Base-by-base conservation (phyloP, 1,140 invertebrate species). In the Megathymus violae region DNA sequence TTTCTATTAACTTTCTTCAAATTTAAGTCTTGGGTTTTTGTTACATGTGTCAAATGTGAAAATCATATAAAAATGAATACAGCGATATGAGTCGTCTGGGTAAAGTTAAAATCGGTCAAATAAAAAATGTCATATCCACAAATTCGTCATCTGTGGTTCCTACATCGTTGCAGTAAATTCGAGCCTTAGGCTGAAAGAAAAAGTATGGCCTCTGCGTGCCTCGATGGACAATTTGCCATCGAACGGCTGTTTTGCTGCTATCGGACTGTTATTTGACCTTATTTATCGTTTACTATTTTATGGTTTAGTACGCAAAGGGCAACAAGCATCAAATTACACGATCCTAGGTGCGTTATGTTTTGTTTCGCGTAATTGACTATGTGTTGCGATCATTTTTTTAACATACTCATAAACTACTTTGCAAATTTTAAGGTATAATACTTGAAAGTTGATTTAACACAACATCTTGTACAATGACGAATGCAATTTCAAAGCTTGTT, bases 121-220 rank as follows among this genome's bases (percentile, higher is more conserved):
- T 22, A 22, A 31, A 31, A 60, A 58, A 60, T 44, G 38, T 14
- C 46, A 15, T 44, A 27, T 62, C 61, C 48, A 38, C n/a, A 22
- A 47, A 22, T 38, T 52, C 19, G 3, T 51, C 22, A 48, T 34
- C 1, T 3, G 1, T 22, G 4, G 7, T 48, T 34, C 25, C 19
- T 40, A 46, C 60, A 59, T 62, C 44, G 22, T 19, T 40, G 44
- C 59, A 58, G 38, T 66, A 66, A 66, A 67, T 65, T 62, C 38
- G 46, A 61, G 64, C 67, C 62, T 54, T 7, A 41, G 63, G 67
- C 67, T 52, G 40, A 56, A 67, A 67, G 50, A 71, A 70, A 74
- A 74, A 65, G 54, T 66, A 65, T 52, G 62, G 54, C 52, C 46
- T 46, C 44, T 63, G 56, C 62, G 52, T 64, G 63, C 40, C 67